A percentile compares a stretch with the other conserved stretches of the same genome.
Conservation (phyloP, 2,888 invertebrate genomes). For the Seira sanloemensis region DNA sequence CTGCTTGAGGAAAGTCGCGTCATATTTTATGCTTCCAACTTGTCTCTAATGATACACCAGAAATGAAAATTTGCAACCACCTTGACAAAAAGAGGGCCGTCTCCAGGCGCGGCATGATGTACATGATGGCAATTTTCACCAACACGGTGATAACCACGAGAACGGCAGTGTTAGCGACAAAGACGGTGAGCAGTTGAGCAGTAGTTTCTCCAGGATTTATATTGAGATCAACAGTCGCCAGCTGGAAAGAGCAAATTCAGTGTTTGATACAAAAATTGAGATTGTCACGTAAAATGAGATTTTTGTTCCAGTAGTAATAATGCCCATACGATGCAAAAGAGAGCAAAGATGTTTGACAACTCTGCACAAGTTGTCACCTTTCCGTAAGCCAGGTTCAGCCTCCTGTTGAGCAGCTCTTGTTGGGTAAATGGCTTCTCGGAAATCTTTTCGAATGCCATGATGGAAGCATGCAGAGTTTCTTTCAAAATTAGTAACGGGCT, state of each 20-base stretch:
- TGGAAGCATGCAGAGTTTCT: too few relatives aligned
- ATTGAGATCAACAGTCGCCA: conserved; percentile 40
- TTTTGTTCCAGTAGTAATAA: not conserved
- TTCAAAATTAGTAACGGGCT: too few relatives aligned
- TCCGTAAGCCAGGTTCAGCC: conserved; percentile 32
- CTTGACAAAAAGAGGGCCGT: conserved; percentile 52
- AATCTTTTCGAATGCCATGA: conserved; percentile 37
- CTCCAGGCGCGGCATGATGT: conserved; percentile 48
- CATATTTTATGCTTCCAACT: too few relatives aligned
- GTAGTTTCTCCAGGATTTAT: conserved; percentile 45
- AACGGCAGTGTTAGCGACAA: conserved; percentile 33
- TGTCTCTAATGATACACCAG: too few relatives aligned
- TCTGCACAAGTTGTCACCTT: conserved; percentile 8
- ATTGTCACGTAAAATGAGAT: too few relatives aligned
- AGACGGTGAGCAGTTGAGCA: conserved; percentile 28
- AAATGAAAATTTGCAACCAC: too few relatives aligned
- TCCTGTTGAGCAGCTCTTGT: conserved; percentile 44
- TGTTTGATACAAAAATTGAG: too few relatives aligned
- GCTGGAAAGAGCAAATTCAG: conserved; percentile 31
- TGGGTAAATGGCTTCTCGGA: conserved; percentile 28
- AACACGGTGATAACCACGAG: conserved; percentile 39
- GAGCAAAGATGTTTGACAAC: conserved; percentile 40
- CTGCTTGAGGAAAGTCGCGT: too few relatives aligned
- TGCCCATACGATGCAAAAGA: conserved; percentile 34
- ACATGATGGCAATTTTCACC: conserved; percentile 48